Evolutionary conservation across 2,113 vertebrate species (phyloP).

Genomic region (Nibea albiflora): DNA sequence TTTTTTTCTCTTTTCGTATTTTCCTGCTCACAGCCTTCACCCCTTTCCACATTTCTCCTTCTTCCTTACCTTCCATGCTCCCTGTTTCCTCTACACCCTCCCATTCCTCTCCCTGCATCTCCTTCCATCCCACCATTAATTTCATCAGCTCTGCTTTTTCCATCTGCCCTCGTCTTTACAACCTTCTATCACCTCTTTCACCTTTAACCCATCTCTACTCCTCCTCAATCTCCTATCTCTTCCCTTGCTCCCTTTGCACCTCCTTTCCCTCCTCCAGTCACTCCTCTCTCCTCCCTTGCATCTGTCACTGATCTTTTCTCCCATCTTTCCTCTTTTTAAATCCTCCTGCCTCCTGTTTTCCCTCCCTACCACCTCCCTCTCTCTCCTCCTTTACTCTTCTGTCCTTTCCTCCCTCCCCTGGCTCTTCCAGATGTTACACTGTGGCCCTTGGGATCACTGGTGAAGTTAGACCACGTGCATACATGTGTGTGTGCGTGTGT

Average conservation of each 20-base stretch:
- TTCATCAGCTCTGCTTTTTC: conserved; percentile 20
- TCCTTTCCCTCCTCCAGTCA: neutral
- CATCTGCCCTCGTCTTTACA: conserved; percentile 27
- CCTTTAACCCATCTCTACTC: conserved; percentile 18
- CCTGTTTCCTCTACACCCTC: neutral
- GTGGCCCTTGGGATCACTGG: conserved; percentile 92
- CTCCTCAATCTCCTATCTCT: conserved; percentile 6
- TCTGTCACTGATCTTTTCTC: conserved; percentile 14
- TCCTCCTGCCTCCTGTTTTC: conserved; percentile 21
- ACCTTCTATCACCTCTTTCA: conserved; percentile 4
- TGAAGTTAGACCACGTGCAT: conserved; percentile 86
- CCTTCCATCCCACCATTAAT: neutral
- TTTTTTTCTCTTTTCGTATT: too few relatives aligned
- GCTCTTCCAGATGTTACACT: conserved; percentile 97
- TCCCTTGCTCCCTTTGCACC: neutral
- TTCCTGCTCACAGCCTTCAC: neutral
- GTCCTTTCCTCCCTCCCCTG: conserved; percentile 82
- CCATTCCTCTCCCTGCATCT: neutral
- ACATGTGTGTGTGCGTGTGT: conserved; percentile 48
- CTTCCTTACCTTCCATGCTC: neutral
- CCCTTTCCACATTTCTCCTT: neutral
- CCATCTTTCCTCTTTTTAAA: conserved; percentile 10
- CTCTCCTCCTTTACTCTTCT: conserved; percentile 59
- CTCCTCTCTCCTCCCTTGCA: conserved; percentile 10
- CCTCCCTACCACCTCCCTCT: conserved; percentile 57